A percentile compares a stretch with the other conserved stretches of the same genome.
Conservation (phyloP, 2,797 vertebrate genomes). For the Sebastes steindachneri region DNA sequence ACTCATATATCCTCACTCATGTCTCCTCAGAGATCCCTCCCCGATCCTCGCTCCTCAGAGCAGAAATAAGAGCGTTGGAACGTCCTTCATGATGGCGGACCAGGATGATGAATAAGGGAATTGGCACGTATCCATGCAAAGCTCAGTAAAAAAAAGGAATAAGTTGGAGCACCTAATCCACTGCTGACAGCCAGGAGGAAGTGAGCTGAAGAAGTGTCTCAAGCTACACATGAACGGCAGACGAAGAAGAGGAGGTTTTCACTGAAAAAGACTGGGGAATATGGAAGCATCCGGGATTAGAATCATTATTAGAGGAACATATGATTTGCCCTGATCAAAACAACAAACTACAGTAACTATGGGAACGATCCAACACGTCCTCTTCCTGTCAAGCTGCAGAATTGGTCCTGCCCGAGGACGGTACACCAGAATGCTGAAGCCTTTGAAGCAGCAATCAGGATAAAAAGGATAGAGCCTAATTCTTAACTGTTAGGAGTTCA, state of each 20-base stretch:
- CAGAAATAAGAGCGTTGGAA: too few species aligned
- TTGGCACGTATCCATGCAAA: too few species aligned
- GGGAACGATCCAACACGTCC: neutral
- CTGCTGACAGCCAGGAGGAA: too few species aligned
- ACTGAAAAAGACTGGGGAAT: neutral
- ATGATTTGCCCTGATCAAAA: neutral
- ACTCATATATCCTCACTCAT: too few species aligned
- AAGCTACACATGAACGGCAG: too few species aligned
- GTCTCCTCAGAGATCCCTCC: too few species aligned
- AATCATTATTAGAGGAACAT: neutral
- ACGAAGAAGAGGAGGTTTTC: too few species aligned
- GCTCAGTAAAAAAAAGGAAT: too few species aligned
- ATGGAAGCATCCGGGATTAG: neutral
- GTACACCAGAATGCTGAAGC: neutral
- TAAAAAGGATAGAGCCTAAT: neutral
- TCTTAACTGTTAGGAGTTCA: neutral
- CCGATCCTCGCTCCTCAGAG: too few species aligned
- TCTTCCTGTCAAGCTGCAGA: neutral
- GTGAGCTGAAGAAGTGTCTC: neutral
- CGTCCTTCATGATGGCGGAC: too few species aligned
- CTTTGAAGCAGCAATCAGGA: neutral
- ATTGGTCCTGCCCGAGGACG: neutral
- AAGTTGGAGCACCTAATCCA: too few species aligned
- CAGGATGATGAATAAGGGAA: too few species aligned
- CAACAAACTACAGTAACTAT: neutral